Base-by-base conservation (phyloP, 1,140 invertebrate species). In the Plectrocnemia conspersa region DNA sequence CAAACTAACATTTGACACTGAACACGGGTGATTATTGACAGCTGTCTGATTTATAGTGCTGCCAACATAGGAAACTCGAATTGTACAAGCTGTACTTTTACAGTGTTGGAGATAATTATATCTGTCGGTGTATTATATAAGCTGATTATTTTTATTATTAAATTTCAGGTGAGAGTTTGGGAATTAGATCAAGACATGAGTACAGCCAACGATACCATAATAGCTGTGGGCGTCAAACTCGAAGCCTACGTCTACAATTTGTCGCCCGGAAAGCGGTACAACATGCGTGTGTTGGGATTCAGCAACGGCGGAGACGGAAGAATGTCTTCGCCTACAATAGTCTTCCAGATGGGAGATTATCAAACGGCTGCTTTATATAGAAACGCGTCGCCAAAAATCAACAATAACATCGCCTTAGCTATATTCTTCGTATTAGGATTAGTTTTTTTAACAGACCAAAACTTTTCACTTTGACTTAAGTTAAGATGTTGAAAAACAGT, bases 281-380 rank as follows among this genome's bases (percentile, higher is more conserved):
- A 88, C 61, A 77, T 98, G 64, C 78, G 95, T 68, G 91, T 98
- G 0, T 77, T 97, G 6, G 95, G 89, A 0, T 97, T 83, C 72
- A 96, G 92, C 19, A 86, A 88, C 60, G 95, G 94, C 21, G 95
- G 95, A 0, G 93, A 97, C 68, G 95, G 95, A 0, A 82, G 93
- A 46, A 96, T 96, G 91, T 96, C 93, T 38, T 96, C 92, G 56
- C 93, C 93, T 0, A 82, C 87, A 2, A 78, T 88, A 59, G 83
- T 83, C 59, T 94, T 96, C 73, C 85, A 88, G 77, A 90, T 91
- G 88, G 88, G 88, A 68, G 77, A 78, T 56, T 76, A 74, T 52
- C 71, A 67, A 32, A 68, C 70, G 5, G 64, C 70, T 0, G 71
- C 70, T 29, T 67, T 68, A 5, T 74, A 73, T 46, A 72, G 70